Evolutionary conservation across 1,140 invertebrate genomes (phyloP), one percentile per base, ranked within the genome.

Genomic region (Eciton burchellii): DNA sequence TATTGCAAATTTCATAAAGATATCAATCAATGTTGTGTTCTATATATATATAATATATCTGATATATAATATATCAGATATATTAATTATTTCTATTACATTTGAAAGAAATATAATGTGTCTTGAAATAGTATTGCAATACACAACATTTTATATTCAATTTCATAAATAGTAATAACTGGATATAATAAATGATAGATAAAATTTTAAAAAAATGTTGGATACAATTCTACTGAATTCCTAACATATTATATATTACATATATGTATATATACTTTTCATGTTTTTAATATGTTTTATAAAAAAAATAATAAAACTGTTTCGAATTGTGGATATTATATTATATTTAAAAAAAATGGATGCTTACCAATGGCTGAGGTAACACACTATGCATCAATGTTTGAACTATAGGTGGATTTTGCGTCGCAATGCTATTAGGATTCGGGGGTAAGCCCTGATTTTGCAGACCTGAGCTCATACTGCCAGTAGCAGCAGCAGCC

Each of bases 331-430:
- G 6, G 19, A 19, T 63, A 47, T 43, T 29, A 19, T 19, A 68
- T 68, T 66, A 81, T 12, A 72, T 72, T n/a, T 1, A 9, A 12
- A 19, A 63, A 49, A 63, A 11, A 16, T 70, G 21, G 1, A 12
- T 72, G 89, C 91, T 92, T 83, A 94, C 93, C 93, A 94, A 82
- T 89, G 92, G 90, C 86, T 93, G 93, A 85, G 93, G 93, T 92
- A 93, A 91, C 54, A 94, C 93, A 85, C 87, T 93, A 86, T 94
- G 93, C 91, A 93, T 93, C 86, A 94, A 79, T 82, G 91, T 93
- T 90, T 92, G 93, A 91, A 93, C 92, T 74, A 94, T 91, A 54
- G 93, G 91, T 57, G 90, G 81, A 88, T 88, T 93, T 88, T 93
- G 92, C 41, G 92, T 84, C 52, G 91, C 89, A 82, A 93, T 92